Evolutionary conservation across 2,888 invertebrate species (phyloP).

Genomic region (Halocaridina rubra): DNA sequence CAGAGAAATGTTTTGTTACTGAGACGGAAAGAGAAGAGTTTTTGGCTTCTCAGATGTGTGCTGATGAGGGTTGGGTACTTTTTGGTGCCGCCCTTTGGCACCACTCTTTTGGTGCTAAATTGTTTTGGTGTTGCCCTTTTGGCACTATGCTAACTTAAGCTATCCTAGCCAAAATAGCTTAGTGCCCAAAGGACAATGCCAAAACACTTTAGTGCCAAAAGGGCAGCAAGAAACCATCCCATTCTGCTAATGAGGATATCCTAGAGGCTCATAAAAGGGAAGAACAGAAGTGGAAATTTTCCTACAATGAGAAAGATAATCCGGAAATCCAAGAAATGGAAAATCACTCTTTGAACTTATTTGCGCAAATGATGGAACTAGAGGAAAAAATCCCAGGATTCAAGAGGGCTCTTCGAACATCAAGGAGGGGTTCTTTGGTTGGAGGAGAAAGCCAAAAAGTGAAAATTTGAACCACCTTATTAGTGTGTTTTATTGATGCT

Average conservation of each 20-base stretch:
- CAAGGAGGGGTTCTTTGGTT: constrained; percentile 86
- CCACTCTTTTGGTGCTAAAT: too few relatives aligned
- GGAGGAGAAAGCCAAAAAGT: constrained; percentile 74
- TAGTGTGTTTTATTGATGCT: background rate
- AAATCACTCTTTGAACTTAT: constrained; percentile 69
- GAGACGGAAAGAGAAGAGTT: too few relatives aligned
- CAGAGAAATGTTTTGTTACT: too few relatives aligned
- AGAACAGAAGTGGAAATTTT: constrained; percentile 26
- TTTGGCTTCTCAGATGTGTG: too few relatives aligned
- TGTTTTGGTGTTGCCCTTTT: too few relatives aligned
- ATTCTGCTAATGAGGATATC: constrained; percentile 28
- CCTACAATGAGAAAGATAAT: constrained; percentile 11
- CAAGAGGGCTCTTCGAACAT: constrained; percentile 82
- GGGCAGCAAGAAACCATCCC: too few relatives aligned
- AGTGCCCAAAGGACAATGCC: too few relatives aligned
- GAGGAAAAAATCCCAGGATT: constrained; percentile 82
- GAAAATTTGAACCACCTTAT: constrained; percentile 42
- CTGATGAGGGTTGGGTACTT: too few relatives aligned
- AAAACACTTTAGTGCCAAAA: too few relatives aligned
- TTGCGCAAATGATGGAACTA: constrained; percentile 81
- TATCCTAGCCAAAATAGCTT: too few relatives aligned
- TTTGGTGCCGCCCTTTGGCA: too few relatives aligned
- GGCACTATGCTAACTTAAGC: too few relatives aligned
- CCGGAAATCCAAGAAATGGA: constrained; percentile 68
- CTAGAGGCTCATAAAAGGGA: constrained; percentile 34